Evolutionary conservation across 2,113 vertebrate genomes (phyloP).

Genomic region (Marmota monax): DNA sequence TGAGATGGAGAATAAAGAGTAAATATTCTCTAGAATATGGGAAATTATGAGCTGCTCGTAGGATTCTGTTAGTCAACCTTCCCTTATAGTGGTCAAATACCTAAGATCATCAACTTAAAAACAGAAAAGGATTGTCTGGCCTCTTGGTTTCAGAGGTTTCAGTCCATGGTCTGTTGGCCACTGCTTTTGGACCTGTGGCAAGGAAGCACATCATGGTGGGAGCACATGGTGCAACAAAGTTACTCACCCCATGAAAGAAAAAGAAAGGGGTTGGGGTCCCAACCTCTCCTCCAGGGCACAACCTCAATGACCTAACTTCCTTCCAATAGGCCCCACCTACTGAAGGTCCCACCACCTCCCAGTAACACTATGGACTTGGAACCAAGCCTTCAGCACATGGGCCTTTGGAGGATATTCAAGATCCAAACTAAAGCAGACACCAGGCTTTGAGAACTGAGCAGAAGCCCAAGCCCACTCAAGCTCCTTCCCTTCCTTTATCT

Average conservation of each 20-base stretch:
- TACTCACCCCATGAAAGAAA: not conserved
- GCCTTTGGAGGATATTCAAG: too few relatives aligned
- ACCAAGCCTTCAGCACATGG: not conserved
- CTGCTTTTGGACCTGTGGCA: not conserved
- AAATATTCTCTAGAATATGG: not conserved
- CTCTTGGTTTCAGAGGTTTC: not conserved
- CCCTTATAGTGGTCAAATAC: not conserved
- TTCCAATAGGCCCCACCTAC: not conserved
- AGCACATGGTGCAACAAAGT: not conserved
- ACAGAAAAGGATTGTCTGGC: not conserved
- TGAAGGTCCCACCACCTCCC: not conserved
- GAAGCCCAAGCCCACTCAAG: rapidly evolving
- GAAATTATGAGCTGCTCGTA: not conserved
- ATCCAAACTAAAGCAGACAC: not conserved
- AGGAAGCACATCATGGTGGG: not conserved
- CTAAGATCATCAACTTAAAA: not conserved
- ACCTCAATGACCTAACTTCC: not conserved
- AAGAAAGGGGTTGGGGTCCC: too few relatives aligned
- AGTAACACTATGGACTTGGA: not conserved
- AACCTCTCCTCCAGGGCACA: too few relatives aligned
- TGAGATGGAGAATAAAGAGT: not conserved
- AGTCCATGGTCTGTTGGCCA: not conserved
- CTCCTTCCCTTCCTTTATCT: not conserved
- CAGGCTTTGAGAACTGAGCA: not conserved
- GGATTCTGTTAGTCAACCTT: not conserved